These are phyloP conservation scores for Tamias sibiricus DNA, from an alignment of 2,113 vertebrate species.

Conservation along the genomic window DNA sequence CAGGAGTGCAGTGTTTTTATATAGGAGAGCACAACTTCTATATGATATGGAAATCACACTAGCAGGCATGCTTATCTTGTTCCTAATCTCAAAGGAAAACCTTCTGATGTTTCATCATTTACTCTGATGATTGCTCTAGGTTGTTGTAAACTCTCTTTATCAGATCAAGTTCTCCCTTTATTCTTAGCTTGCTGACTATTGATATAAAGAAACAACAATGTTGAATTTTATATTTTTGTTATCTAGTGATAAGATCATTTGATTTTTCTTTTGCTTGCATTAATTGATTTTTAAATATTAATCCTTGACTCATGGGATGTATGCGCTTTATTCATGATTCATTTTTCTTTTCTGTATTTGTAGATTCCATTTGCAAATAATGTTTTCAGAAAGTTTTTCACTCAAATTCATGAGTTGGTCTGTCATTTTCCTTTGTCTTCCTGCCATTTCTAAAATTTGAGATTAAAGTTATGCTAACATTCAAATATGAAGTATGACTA, in stretches of 20 bases:
- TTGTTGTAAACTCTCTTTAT: background rate
- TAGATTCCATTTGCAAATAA: too few species aligned
- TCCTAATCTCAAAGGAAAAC: background rate
- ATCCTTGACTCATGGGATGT: background rate
- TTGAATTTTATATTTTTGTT: constrained; percentile 1
- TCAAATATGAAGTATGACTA: background rate
- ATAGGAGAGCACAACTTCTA: background rate
- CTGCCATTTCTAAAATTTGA: constrained; percentile 9
- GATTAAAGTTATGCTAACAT: background rate
- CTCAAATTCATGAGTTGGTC: background rate
- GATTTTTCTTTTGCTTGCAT: background rate
- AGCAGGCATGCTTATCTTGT: background rate
- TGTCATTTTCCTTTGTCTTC: background rate
- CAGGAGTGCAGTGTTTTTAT: background rate
- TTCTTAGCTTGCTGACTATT: too few species aligned
- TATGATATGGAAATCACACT: background rate
- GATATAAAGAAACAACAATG: background rate
- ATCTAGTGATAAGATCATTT: background rate
- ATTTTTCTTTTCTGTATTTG: background rate
- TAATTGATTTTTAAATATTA: background rate
- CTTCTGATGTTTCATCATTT: background rate
- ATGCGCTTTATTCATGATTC: background rate
- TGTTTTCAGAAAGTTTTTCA: too few species aligned
- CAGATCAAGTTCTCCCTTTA: background rate
- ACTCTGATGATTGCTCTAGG: background rate